Evolutionary conservation across 2,797 vertebrate species (phyloP), one percentile per base, ranked within the genome.

Genomic region (Phyllotis vaccarum): DNA sequence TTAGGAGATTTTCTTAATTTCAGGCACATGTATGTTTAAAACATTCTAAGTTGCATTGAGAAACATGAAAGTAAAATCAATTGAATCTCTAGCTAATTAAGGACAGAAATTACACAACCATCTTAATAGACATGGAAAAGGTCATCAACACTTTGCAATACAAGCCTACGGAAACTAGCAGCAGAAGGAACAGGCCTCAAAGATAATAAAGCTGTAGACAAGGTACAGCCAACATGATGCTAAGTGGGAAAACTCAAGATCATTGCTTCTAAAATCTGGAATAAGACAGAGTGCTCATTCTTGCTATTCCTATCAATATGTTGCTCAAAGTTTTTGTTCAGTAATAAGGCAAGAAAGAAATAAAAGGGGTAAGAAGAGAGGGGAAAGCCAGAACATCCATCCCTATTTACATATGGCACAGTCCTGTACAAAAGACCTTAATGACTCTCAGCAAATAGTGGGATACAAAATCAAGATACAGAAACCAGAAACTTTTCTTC

Each of bases 41-140:
- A 49, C 66, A 54, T 68, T 91, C 52, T 70, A 16, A 81, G 62
- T 37, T 81, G 43, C 49, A 92, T 75, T 56, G 79, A 91, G 43
- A 81, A 92, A 40, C 58, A 62, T 52, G 60, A 52, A 82, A 82
- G 66, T 12, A 82, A 54, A 93, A 86, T 81, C 68, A 76, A 62
- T 13, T 81, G 6, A 49, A 60, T 9, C 60, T 85, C 43, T 56
- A 21, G 79, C 13, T 94, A 86, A 56, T 91, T 91, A 80, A 92
- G 85, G 64, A 81, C 31, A 86, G 46, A 54, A 37, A 52, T 46
- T 43, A 49, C 7, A 19, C 14, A 29, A 46, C 43, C 40, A 83
- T 46, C 80, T 89, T 49, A 49, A 82, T 8, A 66, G 86, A 37
- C n/a, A 74, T 21, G 82, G 6, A 89, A 66, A 62, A 88, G 27